Conservation (phyloP, 2,797 vertebrate genomes). For the Peromyscus attwateri region DNA sequence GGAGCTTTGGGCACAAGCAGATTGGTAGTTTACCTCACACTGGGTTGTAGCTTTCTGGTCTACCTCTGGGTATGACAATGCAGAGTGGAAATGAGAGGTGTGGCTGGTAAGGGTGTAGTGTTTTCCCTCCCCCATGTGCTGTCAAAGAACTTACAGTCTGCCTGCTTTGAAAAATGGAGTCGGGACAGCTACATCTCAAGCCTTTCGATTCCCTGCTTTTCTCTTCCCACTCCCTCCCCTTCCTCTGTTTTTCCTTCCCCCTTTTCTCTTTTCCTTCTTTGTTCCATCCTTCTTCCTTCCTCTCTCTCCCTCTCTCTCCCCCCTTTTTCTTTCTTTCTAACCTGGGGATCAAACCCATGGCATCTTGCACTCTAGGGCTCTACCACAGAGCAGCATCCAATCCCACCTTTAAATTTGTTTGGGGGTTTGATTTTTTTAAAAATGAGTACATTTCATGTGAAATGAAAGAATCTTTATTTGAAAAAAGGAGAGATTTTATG, state of each 20-base stretch:
- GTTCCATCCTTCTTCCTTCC: neutral
- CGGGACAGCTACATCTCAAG: neutral
- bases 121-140: neutral
- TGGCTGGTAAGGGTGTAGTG: neutral
- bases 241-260: no score
- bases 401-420: neutral
- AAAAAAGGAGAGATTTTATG: neutral
- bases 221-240: no score
- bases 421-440: slow-evolving; percentile 18
- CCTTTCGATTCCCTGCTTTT: neutral
- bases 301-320: rapidly evolving
- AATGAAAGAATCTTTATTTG: slow-evolving; percentile 30
- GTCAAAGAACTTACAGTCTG: neutral
- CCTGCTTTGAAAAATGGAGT: neutral
- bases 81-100: neutral
- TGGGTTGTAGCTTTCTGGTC: neutral
- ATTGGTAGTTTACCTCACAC: neutral
- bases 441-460: neutral
- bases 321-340: neutral
- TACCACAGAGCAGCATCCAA: neutral
- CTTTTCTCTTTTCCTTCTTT: neutral
- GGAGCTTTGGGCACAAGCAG: neutral
- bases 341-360: neutral
- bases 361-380: neutral
- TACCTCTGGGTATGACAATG: neutral